Conservation (phyloP, 2,888 invertebrate species). For the Drosophila borborema region DNA sequence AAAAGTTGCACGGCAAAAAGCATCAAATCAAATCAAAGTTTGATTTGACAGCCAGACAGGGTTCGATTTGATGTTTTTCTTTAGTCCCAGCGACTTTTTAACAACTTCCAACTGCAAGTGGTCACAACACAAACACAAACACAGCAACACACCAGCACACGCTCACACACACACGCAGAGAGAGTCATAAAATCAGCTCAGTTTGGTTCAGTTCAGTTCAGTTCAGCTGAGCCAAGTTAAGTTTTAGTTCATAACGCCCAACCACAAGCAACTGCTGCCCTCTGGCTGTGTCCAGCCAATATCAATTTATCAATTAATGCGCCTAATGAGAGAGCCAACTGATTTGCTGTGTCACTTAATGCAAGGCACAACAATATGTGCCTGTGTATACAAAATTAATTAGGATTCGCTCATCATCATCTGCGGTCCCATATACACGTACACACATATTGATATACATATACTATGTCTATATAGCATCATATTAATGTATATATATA, state of each 20-base stretch:
- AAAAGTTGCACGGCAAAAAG: constrained; percentile 61
- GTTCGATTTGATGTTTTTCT: constrained; percentile 42
- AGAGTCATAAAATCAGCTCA: constrained; percentile 32
- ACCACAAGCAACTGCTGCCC: constrained; percentile 2
- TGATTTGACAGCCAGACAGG: constrained; percentile 75
- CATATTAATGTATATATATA: constrained; percentile 10
- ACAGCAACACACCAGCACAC: constrained; percentile 4
- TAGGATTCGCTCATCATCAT: constrained; percentile 72
- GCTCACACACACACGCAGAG: constrained; percentile 6
- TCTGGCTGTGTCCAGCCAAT: constrained; percentile 58
- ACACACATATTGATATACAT: constrained; percentile 19
- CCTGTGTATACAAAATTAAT: constrained; percentile 66
- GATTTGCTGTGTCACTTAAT: constrained; percentile 77
- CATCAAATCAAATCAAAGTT: constrained; percentile 78
- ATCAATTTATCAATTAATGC: constrained; percentile 77
- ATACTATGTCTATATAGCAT: constrained; percentile 8
- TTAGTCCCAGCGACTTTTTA: constrained; percentile 48
- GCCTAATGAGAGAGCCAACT: constrained; percentile 73
- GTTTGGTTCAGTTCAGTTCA: constrained; percentile 15
- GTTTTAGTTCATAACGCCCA: constrained; percentile 42
- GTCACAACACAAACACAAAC: constrained; percentile 36
- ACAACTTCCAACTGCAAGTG: constrained; percentile 66
- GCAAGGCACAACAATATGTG: constrained; percentile 47
- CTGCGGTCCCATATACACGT: constrained; percentile 27
- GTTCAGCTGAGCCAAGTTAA: constrained; percentile 14